phyloP scores from a whole-genome alignment of 2,113 vertebrate species.

The Chlamydotis undulata region DNA sequence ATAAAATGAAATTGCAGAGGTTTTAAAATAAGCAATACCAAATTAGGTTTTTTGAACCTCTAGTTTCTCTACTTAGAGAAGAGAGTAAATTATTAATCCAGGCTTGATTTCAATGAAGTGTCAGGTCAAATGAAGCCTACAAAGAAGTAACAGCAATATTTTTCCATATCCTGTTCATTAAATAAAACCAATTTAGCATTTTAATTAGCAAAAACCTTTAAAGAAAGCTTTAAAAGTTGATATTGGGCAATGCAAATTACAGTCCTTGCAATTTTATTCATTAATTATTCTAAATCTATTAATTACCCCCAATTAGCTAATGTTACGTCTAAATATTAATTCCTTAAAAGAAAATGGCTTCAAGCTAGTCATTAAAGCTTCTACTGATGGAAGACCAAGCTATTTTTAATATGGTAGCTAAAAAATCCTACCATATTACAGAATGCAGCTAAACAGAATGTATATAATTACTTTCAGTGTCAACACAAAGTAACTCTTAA shows the following conservation, averaged over 20 bases:
- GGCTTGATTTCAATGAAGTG: not conserved
- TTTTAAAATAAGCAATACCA: not conserved
- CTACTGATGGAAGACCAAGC: not conserved
- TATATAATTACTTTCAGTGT: not conserved
- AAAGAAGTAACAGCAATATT: not conserved
- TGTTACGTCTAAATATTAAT: constrained; percentile 45
- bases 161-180: not conserved
- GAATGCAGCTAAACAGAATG: not conserved
- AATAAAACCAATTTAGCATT: constrained; percentile 3
- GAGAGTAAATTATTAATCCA: constrained; percentile 6
- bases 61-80: not conserved
- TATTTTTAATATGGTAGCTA: not conserved
- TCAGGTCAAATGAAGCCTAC: not conserved
- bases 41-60: not conserved
- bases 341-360: constrained; percentile 41
- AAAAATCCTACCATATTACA: not conserved
- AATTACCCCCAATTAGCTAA: constrained; percentile 1
- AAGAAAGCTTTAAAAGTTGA: not conserved
- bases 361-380: constrained; percentile 29
- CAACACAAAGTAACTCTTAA: not conserved
- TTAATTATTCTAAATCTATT: constrained; percentile 25
- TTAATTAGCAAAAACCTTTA: constrained; percentile 13
- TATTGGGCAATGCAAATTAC: constrained; percentile 7
- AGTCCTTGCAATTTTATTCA: not conserved
- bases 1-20: not conserved